phyloP scores from a whole-genome alignment of 2,113 vertebrate genomes.

The Chroicocephalus ridibundus region DNA sequence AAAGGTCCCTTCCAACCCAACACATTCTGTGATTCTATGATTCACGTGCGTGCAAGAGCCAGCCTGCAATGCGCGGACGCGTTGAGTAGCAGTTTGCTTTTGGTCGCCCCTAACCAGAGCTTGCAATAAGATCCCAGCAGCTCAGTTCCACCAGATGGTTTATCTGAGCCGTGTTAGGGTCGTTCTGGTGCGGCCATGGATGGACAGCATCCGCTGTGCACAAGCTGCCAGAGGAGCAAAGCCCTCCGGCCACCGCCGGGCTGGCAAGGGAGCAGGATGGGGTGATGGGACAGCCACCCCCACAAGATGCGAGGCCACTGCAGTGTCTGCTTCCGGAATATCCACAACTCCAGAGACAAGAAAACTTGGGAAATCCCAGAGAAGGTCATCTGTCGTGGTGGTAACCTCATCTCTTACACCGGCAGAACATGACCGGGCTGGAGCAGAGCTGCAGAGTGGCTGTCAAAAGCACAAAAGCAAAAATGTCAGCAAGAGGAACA shows the following conservation, averaged over 20 bases:
- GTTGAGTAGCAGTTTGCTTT: neutral
- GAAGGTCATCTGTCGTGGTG: neutral
- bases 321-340: neutral
- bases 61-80: accelerated
- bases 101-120: neutral
- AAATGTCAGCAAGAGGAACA: neutral
- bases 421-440: neutral
- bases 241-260: neutral
- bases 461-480: neutral
- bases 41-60: neutral
- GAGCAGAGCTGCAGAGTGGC: neutral
- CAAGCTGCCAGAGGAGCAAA: neutral
- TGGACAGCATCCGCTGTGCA: neutral
- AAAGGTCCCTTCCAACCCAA: too few species aligned
- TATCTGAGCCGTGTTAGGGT: neutral
- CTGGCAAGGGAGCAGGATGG: neutral
- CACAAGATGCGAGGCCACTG: neutral
- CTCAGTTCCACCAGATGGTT: neutral
- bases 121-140: neutral
- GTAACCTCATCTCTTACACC: neutral
- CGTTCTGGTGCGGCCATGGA: neutral
- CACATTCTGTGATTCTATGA: too few species aligned
- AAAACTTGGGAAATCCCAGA: neutral
- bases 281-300: neutral
- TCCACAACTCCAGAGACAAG: neutral